Evolutionary conservation across 2,888 invertebrate species (phyloP).

Genomic region (Mycalesis mineus): DNA sequence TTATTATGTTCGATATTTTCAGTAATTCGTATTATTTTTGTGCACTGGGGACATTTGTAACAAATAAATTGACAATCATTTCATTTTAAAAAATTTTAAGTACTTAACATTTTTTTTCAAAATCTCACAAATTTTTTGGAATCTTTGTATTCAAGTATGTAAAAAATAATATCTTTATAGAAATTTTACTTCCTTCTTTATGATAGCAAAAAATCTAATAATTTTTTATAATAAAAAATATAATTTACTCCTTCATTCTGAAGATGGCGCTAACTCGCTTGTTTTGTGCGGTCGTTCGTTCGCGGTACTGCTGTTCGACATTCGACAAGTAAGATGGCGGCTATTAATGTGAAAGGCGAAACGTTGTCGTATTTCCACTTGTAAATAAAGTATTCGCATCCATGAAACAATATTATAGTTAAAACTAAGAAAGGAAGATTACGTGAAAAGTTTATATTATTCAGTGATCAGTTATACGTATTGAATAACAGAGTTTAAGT

Average conservation of each 20-base stretch:
- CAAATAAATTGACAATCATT: too few species aligned
- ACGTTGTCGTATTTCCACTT: constrained; percentile 75
- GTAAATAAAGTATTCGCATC: constrained; percentile 71
- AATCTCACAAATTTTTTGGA: too few species aligned
- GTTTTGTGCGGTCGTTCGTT: constrained; percentile 78
- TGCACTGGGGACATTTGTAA: too few species aligned
- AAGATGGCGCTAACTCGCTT: constrained; percentile 82
- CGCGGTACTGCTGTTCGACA: constrained; percentile 52
- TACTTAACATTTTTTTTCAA: too few species aligned
- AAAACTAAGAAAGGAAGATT: constrained; percentile 43
- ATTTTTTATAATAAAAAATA: not conserved
- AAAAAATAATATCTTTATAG: too few species aligned
- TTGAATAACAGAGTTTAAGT: constrained; percentile 51
- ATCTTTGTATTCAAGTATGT: too few species aligned
- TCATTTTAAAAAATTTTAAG: too few species aligned
- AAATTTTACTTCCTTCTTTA: too few species aligned
- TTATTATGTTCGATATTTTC: too few species aligned
- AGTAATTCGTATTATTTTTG: too few species aligned
- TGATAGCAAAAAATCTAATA: not conserved
- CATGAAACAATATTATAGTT: constrained; percentile 47
- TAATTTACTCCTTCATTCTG: constrained; percentile 39
- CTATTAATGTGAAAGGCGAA: constrained; percentile 82
- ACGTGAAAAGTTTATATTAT: constrained; percentile 49
- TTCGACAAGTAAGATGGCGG: constrained; percentile 81
- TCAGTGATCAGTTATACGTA: constrained; percentile 53